Evolutionary conservation across 2,888 invertebrate species (phyloP).

Genomic region (Noctua janthe): DNA sequence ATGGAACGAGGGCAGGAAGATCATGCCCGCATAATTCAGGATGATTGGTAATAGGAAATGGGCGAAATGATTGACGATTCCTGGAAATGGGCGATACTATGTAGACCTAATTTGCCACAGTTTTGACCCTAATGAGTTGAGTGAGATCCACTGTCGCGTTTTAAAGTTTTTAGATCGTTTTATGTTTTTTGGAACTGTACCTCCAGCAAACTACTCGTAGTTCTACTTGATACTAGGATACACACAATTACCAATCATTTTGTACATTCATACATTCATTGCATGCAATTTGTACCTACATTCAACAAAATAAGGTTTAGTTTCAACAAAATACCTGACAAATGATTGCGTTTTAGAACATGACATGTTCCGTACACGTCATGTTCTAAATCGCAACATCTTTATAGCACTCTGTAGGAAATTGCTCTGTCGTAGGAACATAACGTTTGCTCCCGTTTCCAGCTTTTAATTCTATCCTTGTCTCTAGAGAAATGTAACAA

Average conservation of each 20-base stretch:
- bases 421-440: constrained; percentile 24
- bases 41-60: background rate
- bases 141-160: background rate
- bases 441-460: constrained; percentile 15
- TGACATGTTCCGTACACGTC: too few species aligned
- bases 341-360: background rate
- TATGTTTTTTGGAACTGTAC: background rate
- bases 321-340: background rate
- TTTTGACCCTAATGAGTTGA: background rate
- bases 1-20: too few species aligned
- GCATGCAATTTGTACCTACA: background rate
- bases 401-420: constrained; percentile 12
- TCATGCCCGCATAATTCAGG: background rate
- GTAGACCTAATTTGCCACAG: background rate
- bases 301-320: background rate
- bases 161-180: background rate
- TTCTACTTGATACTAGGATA: background rate
- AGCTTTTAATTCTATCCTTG: constrained; percentile 28
- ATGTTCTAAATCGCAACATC: constrained; percentile 8
- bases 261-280: background rate
- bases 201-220: background rate
- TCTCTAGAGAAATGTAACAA: constrained; percentile 39
- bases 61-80: background rate
- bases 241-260: background rate
- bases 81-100: background rate